Conservation (phyloP, 2,113 vertebrate genomes). For the Cettia cetti region DNA sequence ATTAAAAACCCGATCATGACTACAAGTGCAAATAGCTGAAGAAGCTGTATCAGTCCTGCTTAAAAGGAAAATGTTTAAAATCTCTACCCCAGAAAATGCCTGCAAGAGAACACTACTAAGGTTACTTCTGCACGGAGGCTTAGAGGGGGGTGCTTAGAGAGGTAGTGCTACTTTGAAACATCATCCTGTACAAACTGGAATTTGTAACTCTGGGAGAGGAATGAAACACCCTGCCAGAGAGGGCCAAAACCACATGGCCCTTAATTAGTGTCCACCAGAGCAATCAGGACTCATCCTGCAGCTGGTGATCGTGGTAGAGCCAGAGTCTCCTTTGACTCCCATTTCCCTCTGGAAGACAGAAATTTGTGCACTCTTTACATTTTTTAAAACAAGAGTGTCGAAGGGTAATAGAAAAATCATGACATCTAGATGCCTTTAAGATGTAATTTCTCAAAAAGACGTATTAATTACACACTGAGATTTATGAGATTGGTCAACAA, state of each 20-base stretch:
- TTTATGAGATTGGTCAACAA: background rate
- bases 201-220: background rate
- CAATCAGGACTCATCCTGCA: background rate
- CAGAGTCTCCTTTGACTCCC: background rate
- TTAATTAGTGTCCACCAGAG: background rate
- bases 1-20: slow-evolving; percentile 2
- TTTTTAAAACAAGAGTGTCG: background rate
- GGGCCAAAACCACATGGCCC: background rate
- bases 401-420: background rate
- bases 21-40: slow-evolving; percentile 21
- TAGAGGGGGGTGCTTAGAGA: background rate
- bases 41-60: background rate
- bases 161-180: background rate
- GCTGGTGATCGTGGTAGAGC: accelerated
- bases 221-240: background rate
- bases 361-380: background rate
- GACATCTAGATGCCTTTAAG: background rate
- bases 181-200: background rate
- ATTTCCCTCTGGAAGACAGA: background rate
- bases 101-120: background rate
- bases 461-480: background rate
- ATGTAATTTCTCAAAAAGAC: background rate
- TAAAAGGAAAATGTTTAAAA: background rate
- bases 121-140: background rate
- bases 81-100: background rate